Base-by-base conservation (phyloP, 2,888 invertebrate species). In the Cristatella mucedo region DNA sequence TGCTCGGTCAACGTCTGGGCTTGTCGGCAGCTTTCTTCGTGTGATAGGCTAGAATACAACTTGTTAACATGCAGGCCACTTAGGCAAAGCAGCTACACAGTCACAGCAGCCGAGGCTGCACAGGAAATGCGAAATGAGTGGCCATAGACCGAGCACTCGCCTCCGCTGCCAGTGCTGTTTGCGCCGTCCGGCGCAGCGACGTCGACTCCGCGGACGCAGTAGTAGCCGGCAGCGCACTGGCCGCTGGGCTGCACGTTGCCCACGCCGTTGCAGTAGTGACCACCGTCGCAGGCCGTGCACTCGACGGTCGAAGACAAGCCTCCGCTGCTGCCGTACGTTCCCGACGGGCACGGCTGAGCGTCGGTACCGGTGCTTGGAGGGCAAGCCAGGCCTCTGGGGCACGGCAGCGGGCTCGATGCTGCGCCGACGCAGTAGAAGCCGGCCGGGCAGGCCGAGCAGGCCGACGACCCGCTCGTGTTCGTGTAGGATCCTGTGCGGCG, bases 111-210 rank as follows among this genome's bases (percentile, higher is more conserved):
- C n/a, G n/a, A n/a, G n/a, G n/a, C n/a, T n/a, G n/a, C n/a, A n/a
- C n/a, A n/a, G n/a, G n/a, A n/a, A n/a, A n/a, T n/a, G n/a, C n/a
- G n/a, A n/a, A n/a, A n/a, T n/a, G n/a, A n/a, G n/a, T n/a, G n/a
- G n/a, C n/a, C n/a, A n/a, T n/a, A n/a, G n/a, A n/a, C n/a, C n/a
- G n/a, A n/a, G 5, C 13, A n/a, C 29, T 44, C 43, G 58, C 61
- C 60, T 50, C 61, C 61, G 45, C 45, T 48, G 38, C 61, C 61
- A 7, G 61, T 59, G 45, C 58, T 55, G 46, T 54, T 57, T 29
- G 50, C 53, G 41, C 49, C 54, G n/a, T n/a, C n/a, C 1, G 56
- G 56, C 7, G 52, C 48, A 2, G 51, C 46, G 2, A 53, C 54
- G 33, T 56, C 48, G 5, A 57, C 56, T 3, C 58, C 58, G n/a